Base-by-base conservation (phyloP, 2,888 invertebrate species). In the Diaperis boleti region DNA sequence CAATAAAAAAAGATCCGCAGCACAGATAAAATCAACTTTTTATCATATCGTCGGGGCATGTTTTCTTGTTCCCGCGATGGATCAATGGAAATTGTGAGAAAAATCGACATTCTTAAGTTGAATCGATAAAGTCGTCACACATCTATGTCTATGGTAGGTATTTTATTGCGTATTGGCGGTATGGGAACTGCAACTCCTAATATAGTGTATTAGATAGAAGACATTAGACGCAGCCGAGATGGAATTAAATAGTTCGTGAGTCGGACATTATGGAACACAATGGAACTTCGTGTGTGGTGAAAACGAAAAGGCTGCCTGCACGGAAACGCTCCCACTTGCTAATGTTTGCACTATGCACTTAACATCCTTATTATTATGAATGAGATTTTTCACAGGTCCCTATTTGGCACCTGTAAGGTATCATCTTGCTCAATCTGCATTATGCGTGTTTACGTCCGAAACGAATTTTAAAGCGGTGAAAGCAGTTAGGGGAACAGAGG, bases 271-370 rank as follows among this genome's bases (percentile, higher is more conserved):
- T 70, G 71, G 72, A 74, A 77, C 70, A 76, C 75, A 76, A 76
- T 76, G 74, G 75, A 66, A 72, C 77, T 72, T 76, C 77, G 77
- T 77, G 77, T 64, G 64, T 74, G 77, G 76, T 71, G 74, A 76
- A 75, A 76, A 72, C 70, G 72, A 75, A 75, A 74, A 67, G 26
- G n/a, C 64, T 52, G 69, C 62, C n/a, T 65, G 71, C 71, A 73
- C 72, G 74, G 72, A 75, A 76, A 75, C 70, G 66, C 69, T 71
- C 72, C 71, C 68, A 70, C 68, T 72, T 72, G 62, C 55, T 62
- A 70, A 69, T 67, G 69, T 71, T 71, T 70, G 44, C 56, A 42
- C 55, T 71, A 69, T 70, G 39, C 54, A 42, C 55, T 56, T 20
- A 45, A 44, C 55, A 55, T 55, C 55, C 56, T 56, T 56, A 45